Base-by-base conservation (phyloP, 2,888 invertebrate genomes). In the Agriopis aurantiaria region DNA sequence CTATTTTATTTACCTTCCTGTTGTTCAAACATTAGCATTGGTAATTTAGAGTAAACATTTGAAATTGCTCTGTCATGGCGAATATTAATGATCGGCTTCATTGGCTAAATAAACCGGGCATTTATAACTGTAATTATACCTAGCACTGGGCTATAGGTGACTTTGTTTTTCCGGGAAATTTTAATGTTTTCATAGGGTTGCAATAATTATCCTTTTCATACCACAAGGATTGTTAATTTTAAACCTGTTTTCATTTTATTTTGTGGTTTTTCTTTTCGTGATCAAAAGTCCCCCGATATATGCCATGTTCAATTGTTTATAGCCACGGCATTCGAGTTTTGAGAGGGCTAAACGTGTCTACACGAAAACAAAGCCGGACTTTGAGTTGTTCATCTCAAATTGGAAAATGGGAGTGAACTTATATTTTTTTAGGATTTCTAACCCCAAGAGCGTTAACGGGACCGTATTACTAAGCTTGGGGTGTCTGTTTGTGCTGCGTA, bases 21-120 rank as follows among this genome's bases (percentile, higher is more conserved):
- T 72, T 73, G 61, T 73, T 74, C 85, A 86, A 88, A 88, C 82
- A 87, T 86, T 84, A 81, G 77, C 82, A 80, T 82, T 85, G 83
- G 83, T 88, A 89, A 89, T 87, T 84, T 82, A 88, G 80, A 78
- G 79, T 81, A 88, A 89, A 89, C 90, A 87, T 81, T 84, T 82
- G 82, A 82, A 86, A 88, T 87, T 87, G 85, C 80, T 79, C 82
- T 88, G 87, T 86, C 88, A 87, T 82, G 73, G 83, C 82, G 83
- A 86, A 87, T 88, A 89, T 89, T 88, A 89, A 89, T 86, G 86
- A 85, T 79, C 75, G 63, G 77, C 41, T 65, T 52, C 61, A 65
- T 69, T 65, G 69, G 52, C 73, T 79, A 81, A 86, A 85, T 85
- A 86, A 84, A 84, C 82, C 70, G 75, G 33, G 75, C 71, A 75